These are phyloP conservation scores for Halocynthia aurantium DNA, from an alignment of 23 tunicate genomes.

Conservation along the genomic window DNA sequence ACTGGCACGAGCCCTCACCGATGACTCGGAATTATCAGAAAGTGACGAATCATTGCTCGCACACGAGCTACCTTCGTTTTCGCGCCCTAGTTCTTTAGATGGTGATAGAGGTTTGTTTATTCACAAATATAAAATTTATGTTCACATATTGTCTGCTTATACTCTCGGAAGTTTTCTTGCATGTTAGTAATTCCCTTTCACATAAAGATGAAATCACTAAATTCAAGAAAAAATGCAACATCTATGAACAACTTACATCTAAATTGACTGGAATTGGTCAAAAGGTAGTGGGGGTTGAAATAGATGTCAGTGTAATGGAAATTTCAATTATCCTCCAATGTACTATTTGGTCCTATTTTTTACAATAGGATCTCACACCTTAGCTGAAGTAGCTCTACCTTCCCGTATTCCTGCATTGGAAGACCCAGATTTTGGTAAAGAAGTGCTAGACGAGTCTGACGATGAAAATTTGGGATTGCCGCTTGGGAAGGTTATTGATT, in stretches of 20 bases:
- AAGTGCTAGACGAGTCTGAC: slow-evolving; percentile 1
- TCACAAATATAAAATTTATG: neutral
- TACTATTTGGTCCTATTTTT: too few relatives aligned
- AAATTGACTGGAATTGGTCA: too few relatives aligned
- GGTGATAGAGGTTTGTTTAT: neutral
- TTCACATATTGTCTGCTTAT: neutral
- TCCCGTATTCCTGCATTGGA: neutral
- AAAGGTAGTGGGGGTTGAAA: too few relatives aligned
- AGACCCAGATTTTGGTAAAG: slow-evolving; percentile 6
- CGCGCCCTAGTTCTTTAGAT: slow-evolving; percentile 25
- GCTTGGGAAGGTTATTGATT: neutral
- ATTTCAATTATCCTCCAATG: too few relatives aligned
- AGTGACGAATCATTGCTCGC: slow-evolving; percentile 55
- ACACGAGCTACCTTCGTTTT: slow-evolving; percentile 39
- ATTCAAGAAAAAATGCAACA: too few relatives aligned
- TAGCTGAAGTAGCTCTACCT: slow-evolving; percentile 2
- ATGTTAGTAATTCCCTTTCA: too few relatives aligned
- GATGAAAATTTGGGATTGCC: slow-evolving; percentile 10
- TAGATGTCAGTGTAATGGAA: too few relatives aligned
- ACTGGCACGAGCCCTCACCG: slow-evolving; percentile 59
- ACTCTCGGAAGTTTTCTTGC: neutral
- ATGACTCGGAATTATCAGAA: slow-evolving; percentile 58
- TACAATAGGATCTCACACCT: neutral
- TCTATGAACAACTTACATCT: too few relatives aligned
- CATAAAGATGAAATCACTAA: too few relatives aligned